Conservation (phyloP, 2,888 invertebrate species). For the Homarus gammarus region DNA sequence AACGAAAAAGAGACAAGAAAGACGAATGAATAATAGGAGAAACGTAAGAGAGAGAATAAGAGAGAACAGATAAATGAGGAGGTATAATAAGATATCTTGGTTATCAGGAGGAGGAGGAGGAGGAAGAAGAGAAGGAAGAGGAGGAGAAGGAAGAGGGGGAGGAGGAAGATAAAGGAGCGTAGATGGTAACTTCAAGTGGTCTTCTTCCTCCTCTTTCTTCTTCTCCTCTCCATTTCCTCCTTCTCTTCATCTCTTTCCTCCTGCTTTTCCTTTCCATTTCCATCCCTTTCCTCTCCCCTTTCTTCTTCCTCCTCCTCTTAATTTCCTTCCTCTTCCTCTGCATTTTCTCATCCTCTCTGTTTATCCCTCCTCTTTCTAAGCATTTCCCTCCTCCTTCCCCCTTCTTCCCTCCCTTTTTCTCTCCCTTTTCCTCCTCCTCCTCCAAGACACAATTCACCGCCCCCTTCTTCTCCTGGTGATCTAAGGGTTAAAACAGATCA, state of each 20-base stretch:
- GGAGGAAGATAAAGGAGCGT: too few relatives aligned
- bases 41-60: too few relatives aligned
- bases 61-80: too few relatives aligned
- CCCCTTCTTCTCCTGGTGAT: too few relatives aligned
- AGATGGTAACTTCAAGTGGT: background rate
- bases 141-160: background rate
- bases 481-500: too few relatives aligned
- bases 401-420: background rate
- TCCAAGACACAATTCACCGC: too few relatives aligned
- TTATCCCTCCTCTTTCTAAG: background rate
- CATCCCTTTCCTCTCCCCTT: background rate
- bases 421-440: background rate
- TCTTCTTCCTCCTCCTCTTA: background rate
- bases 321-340: background rate
- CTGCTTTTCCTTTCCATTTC: background rate
- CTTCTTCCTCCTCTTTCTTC: constrained; percentile 11
- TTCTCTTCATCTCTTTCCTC: background rate
- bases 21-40: too few relatives aligned
- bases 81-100: too few relatives aligned
- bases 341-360: constrained; percentile 6
- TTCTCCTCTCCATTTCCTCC: constrained; percentile 1
- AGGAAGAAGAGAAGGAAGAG: background rate
- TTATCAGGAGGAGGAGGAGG: too few relatives aligned
- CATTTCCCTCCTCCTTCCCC: background rate
- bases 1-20: too few relatives aligned